Evolutionary conservation across 2,797 vertebrate genomes (phyloP).

Genomic region (Gobio occitaniae): DNA sequence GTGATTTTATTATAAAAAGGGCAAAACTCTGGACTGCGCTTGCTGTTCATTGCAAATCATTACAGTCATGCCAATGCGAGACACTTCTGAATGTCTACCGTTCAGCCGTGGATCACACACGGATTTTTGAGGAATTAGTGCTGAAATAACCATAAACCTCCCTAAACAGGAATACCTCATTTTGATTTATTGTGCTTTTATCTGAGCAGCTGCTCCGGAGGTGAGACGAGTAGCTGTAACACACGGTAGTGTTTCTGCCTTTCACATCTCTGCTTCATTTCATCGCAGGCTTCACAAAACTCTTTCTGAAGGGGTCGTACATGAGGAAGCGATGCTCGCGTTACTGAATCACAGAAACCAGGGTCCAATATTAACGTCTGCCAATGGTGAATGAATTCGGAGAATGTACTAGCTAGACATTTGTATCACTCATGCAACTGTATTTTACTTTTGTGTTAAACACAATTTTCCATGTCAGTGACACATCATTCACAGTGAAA

Average conservation of each 20-base stretch:
- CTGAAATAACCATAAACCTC: slow-evolving; percentile 90
- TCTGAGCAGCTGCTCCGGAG: slow-evolving; percentile 7
- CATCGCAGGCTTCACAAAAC: neutral
- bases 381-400: neutral
- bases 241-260: slow-evolving; percentile 13
- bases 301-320: neutral
- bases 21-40: slow-evolving; percentile 83
- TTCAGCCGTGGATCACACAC: slow-evolving; percentile 94
- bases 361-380: slow-evolving; percentile 11
- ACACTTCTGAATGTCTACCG: slow-evolving; percentile 99
- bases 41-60: slow-evolving; percentile 90
- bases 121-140: slow-evolving; percentile 84
- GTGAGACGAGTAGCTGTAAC: slow-evolving; percentile 5
- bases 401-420: neutral
- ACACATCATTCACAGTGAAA: neutral
- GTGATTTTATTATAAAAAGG: slow-evolving; percentile 93
- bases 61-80: slow-evolving; percentile 96
- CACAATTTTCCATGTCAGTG: neutral
- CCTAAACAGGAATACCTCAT: slow-evolving; percentile 99
- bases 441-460: neutral
- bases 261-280: neutral
- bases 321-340: neutral
- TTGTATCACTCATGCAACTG: neutral
- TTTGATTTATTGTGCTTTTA: slow-evolving; percentile 75
- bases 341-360: neutral